These are phyloP conservation scores for Heliconius congener DNA, from an alignment of 1,140 invertebrate genomes.

Conservation along the genomic window DNA sequence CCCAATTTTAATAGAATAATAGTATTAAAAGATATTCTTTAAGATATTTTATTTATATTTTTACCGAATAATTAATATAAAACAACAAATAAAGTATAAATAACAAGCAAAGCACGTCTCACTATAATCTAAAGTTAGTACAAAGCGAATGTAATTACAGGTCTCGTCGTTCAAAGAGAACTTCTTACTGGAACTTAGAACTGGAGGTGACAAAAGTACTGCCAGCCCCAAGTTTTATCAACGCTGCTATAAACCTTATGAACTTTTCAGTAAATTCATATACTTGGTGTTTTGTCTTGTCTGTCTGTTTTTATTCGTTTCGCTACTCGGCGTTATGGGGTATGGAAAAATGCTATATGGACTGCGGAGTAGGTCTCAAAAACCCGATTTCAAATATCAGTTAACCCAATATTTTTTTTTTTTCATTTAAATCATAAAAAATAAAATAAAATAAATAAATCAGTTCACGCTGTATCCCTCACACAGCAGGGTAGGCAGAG, in stretches of 20 bases:
- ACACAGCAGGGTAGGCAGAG: too few species aligned
- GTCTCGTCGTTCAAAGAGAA: slow-evolving; percentile 8
- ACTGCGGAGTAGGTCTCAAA: too few species aligned
- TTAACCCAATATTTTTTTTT: too few species aligned
- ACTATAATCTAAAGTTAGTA: slow-evolving; percentile 13
- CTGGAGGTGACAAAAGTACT: slow-evolving; percentile 13
- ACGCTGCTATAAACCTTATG: neutral
- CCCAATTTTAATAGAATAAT: too few species aligned
- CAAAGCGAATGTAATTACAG: slow-evolving; percentile 15
- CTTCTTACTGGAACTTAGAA: slow-evolving; percentile 1
- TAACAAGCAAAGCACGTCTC: slow-evolving; percentile 2
- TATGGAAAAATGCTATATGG: too few species aligned
- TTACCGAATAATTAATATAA: neutral
- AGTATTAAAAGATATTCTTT: too few species aligned
- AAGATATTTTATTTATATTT: neutral
- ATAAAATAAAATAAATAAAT: too few species aligned
- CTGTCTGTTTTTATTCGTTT: too few species aligned
- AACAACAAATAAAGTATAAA: slow-evolving; percentile 11
- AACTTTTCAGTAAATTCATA: slow-evolving; percentile 8
- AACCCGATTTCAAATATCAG: too few species aligned
- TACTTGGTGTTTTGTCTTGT: neutral
- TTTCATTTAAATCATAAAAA: too few species aligned
- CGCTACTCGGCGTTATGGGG: too few species aligned
- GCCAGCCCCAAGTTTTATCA: slow-evolving; percentile 1
- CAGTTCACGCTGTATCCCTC: too few species aligned